Conservation (phyloP, 2,113 vertebrate species). For the Indicator indicator region DNA sequence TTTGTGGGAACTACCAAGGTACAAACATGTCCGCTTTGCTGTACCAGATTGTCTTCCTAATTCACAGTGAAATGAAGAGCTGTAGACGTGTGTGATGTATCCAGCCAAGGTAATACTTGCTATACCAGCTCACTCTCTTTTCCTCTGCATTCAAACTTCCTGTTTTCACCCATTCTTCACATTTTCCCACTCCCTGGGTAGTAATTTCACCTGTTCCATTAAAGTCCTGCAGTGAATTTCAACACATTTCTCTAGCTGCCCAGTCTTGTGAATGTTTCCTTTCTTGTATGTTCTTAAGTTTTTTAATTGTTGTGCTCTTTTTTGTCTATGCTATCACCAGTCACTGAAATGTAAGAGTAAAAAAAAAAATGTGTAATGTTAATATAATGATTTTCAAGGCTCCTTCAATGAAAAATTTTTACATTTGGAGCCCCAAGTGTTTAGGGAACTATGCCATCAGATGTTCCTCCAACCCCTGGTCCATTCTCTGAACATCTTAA, state of each 20-base stretch:
- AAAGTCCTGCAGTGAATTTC: background rate
- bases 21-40: background rate
- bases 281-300: background rate
- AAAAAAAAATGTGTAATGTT: background rate
- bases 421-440: background rate
- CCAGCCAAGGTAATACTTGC: background rate
- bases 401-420: background rate
- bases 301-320: background rate
- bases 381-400: background rate
- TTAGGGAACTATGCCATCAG: background rate
- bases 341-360: background rate
- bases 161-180: background rate
- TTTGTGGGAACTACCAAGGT: background rate
- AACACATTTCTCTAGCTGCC: background rate
- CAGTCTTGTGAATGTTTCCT: background rate
- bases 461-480: background rate
- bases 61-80: background rate
- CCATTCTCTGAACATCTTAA: background rate
- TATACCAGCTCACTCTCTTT: background rate
- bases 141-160: background rate
- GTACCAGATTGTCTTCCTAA: background rate
- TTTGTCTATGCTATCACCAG: background rate
- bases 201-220: background rate
- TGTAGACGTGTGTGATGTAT: background rate
- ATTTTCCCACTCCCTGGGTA: background rate